phyloP scores from a whole-genome alignment of 1,140 invertebrate genomes.

The Drosophila grimshawi region DNA sequence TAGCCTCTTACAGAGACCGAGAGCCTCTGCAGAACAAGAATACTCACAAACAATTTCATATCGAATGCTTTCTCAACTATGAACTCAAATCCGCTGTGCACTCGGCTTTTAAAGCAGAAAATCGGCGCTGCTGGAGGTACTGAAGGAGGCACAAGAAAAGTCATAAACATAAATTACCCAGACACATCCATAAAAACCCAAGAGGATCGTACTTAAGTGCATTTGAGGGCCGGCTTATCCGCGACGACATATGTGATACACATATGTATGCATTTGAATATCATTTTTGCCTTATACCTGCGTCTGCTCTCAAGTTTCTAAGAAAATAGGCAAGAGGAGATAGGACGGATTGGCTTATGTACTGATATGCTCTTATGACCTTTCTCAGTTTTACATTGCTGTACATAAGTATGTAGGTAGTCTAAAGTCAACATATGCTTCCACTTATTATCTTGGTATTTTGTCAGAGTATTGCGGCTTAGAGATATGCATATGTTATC shows the following conservation, averaged over 20 bases:
- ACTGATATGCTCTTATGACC: not conserved
- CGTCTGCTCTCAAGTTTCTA: not conserved
- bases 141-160: not conserved
- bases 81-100: not conserved
- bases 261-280: not conserved
- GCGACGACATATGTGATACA: conserved; percentile 2
- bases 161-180: conserved; percentile 4
- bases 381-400: not conserved
- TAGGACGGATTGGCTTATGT: not conserved
- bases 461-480: not conserved
- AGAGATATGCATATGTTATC: too few species aligned
- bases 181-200: not conserved
- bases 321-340: not conserved
- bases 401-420: not conserved
- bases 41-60: conserved; percentile 45
- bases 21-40: not conserved
- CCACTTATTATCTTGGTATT: not conserved
- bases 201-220: not conserved
- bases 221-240: conserved; percentile 2
- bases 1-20: too few species aligned
- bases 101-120: conserved; percentile 25
- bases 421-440: not conserved
- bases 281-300: not conserved
- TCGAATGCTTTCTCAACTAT: conserved; percentile 11
- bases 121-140: not conserved